Percentiles rank a stretch among this genome's conserved stretches.
phyloP scores from a whole-genome alignment of 64 coral and sea anemone species.

The Porites lutea region DNA sequence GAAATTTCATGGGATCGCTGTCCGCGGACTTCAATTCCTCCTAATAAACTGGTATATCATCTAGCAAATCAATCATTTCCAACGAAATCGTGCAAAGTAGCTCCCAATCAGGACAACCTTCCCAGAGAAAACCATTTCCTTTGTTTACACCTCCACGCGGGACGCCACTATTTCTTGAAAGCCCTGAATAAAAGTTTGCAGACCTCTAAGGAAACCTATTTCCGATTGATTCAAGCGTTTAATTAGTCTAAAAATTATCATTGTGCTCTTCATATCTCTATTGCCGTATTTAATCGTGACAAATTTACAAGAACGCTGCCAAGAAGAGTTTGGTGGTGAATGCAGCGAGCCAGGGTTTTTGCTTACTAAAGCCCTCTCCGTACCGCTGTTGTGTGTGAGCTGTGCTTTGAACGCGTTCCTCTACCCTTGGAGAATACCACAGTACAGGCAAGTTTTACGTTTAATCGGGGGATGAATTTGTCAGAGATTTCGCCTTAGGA shows the following conservation, averaged over 20 bases:
- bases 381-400: constrained; percentile 62
- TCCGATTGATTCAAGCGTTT: too few species aligned
- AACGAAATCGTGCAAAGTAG: too few species aligned
- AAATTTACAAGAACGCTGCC: constrained; percentile 35
- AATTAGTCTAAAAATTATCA: not conserved
- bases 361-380: constrained; percentile 23
- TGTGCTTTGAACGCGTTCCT: constrained; percentile 70
- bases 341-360: constrained; percentile 47
- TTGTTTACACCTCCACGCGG: too few species aligned
- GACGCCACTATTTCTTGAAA: too few species aligned
- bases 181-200: too few species aligned
- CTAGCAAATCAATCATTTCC: too few species aligned
- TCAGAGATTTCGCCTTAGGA: not conserved
- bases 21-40: too few species aligned
- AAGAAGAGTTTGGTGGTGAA: not conserved
- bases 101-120: too few species aligned
- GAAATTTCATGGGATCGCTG: too few species aligned
- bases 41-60: too few species aligned
- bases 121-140: too few species aligned
- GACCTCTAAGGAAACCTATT: too few species aligned
- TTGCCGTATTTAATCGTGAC: constrained; percentile 61
- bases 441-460: constrained; percentile 62
- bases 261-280: constrained; percentile 69
- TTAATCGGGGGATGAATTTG: not conserved
- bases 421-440: constrained; percentile 72